These are phyloP conservation scores for Dallia pectoralis DNA, from an alignment of 2,797 vertebrate species.

Conservation along the genomic window DNA sequence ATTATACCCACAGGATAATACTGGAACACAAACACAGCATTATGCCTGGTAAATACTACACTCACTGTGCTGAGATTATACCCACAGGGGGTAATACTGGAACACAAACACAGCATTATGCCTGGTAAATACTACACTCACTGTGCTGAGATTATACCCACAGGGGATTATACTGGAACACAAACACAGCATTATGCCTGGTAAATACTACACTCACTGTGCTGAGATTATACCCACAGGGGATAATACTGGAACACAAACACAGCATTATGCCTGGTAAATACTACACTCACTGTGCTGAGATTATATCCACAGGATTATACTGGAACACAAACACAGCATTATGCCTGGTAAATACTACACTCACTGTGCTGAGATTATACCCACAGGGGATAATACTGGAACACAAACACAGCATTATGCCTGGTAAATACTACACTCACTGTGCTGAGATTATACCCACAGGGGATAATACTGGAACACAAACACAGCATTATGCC, in stretches of 20 bases:
- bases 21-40: conserved; percentile 68
- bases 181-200: conserved; percentile 65
- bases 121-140: conserved; percentile 58
- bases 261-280: conserved; percentile 63
- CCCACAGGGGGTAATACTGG: conserved; percentile 46
- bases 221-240: conserved; percentile 52
- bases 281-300: conserved; percentile 48
- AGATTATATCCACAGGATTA: conserved; percentile 53
- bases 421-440: conserved; percentile 59
- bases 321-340: conserved; percentile 65
- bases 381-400: conserved; percentile 46
- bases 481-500: conserved; percentile 67
- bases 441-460: conserved; percentile 46
- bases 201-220: conserved; percentile 55
- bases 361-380: conserved; percentile 49
- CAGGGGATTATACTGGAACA: conserved; percentile 58
- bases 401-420: conserved; percentile 69
- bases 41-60: conserved; percentile 60
- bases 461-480: conserved; percentile 52
- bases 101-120: conserved; percentile 69
- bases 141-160: conserved; percentile 48
- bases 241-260: conserved; percentile 64
- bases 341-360: conserved; percentile 63
- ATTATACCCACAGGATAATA: conserved; percentile 49
- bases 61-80: conserved; percentile 49